These are phyloP conservation scores for Tinea semifulvella DNA, from an alignment of 2,888 invertebrate species.

Conservation along the genomic window DNA sequence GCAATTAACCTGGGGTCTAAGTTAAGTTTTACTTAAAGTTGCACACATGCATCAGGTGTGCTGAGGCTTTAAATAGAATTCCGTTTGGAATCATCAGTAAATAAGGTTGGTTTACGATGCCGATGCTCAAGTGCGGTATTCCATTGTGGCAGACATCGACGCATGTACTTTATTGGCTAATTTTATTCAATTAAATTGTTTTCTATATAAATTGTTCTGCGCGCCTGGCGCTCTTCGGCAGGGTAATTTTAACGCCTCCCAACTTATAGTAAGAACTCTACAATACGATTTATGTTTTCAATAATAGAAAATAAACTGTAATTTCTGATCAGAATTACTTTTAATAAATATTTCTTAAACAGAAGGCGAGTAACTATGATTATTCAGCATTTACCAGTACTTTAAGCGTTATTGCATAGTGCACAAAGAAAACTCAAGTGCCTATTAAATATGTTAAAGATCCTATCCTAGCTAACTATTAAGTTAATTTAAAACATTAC, in stretches of 20 bases:
- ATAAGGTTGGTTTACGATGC: conserved; percentile 52
- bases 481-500: too few relatives aligned
- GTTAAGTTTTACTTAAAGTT: too few relatives aligned
- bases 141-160: conserved; percentile 56
- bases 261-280: conserved; percentile 37
- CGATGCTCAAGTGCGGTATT: conserved; percentile 43
- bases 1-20: too few relatives aligned
- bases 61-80: conserved; percentile 49
- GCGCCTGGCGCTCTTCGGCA: conserved; percentile 28
- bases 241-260: conserved; percentile 47
- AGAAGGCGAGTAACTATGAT: too few relatives aligned
- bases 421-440: too few relatives aligned
- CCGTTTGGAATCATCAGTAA: conserved; percentile 44
- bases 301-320: conserved; percentile 9
- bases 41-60: neutral
- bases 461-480: too few relatives aligned
- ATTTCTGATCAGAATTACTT: neutral
- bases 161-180: conserved; percentile 59
- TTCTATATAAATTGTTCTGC: conserved; percentile 37
- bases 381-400: too few relatives aligned
- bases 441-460: too few relatives aligned
- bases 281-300: conserved; percentile 18
- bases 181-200: conserved; percentile 66
- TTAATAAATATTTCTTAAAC: too few relatives aligned
- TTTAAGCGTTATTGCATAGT: too few relatives aligned